A percentile compares a stretch with the other conserved stretches of the same genome.
These are phyloP conservation scores for Calameuta filiformis DNA, from an alignment of 2,888 invertebrate genomes.

Conservation along the genomic window DNA sequence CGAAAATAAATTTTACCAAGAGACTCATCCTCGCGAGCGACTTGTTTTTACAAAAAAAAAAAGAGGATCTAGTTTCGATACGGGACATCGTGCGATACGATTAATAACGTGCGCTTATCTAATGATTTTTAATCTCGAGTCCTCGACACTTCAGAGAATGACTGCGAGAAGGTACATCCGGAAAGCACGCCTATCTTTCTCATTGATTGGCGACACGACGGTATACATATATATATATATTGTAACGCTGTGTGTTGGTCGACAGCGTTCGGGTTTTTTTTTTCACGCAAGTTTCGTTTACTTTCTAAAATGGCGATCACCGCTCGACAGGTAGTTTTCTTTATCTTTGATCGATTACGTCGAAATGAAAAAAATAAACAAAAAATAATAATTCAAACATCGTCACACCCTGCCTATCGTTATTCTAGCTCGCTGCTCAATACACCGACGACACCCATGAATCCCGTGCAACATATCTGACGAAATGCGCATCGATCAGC, in stretches of 20 bases:
- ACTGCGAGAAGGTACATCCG: constrained; percentile 20
- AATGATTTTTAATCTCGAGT: constrained; percentile 7
- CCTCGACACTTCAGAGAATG: neutral
- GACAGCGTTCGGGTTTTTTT: neutral
- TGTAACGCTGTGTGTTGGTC: constrained; percentile 25
- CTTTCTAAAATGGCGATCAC: neutral
- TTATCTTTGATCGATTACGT: neutral
- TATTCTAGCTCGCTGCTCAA: too few species aligned
- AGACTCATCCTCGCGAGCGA: neutral
- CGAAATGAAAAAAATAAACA: neutral
- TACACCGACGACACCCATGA: neutral
- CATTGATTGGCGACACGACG: constrained; percentile 51
- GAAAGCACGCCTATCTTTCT: constrained; percentile 55
- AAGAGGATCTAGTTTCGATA: neutral
- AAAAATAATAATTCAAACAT: too few species aligned
- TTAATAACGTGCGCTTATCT: neutral
- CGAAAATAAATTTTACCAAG: neutral
- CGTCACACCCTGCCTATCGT: too few species aligned
- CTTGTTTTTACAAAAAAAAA: neutral
- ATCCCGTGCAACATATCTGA: neutral
- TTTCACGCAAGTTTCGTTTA: neutral
- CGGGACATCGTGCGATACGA: neutral
- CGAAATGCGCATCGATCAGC: neutral
- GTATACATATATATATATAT: constrained; percentile 6
- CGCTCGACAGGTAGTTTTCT: neutral